Conservation (phyloP, 2,888 invertebrate species). For the Horisme vitalbata region DNA sequence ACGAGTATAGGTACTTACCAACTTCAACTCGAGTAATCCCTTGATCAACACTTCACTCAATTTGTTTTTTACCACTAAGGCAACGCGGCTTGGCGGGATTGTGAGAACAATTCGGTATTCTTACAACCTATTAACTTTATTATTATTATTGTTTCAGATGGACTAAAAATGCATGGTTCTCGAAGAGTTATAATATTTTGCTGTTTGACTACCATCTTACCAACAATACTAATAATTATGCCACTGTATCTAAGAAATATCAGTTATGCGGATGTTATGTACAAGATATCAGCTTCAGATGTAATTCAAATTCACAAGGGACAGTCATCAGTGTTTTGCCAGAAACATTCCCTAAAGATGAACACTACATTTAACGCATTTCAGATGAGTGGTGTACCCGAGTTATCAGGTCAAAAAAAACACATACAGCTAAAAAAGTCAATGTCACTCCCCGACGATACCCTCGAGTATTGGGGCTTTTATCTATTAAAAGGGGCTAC, state of each 20-base stretch:
- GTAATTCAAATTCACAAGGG: slow-evolving; percentile 92
- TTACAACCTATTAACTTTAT: too few species aligned
- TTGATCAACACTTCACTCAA: too few species aligned
- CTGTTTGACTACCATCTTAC: slow-evolving; percentile 88
- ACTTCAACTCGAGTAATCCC: too few species aligned
- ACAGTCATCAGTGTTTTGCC: slow-evolving; percentile 91
- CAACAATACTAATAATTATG: slow-evolving; percentile 88
- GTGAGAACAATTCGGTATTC: too few species aligned
- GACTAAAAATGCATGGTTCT: slow-evolving; percentile 90
- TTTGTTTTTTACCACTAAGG: too few species aligned
- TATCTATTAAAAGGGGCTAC: slow-evolving; percentile 90
- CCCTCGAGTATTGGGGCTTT: slow-evolving; percentile 94
- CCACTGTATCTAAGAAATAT: slow-evolving; percentile 90
- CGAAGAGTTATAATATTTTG: slow-evolving; percentile 91
- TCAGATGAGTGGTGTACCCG: slow-evolving; percentile 87
- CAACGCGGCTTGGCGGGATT: too few species aligned
- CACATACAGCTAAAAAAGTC: slow-evolving; percentile 91
- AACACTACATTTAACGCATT: slow-evolving; percentile 88
- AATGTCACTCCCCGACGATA: slow-evolving; percentile 92
- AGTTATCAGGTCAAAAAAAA: slow-evolving; percentile 86
- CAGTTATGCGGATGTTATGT: slow-evolving; percentile 89
- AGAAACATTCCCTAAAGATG: slow-evolving; percentile 90
- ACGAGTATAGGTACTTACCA: too few species aligned
- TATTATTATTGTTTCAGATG: slow-evolving; percentile 75
- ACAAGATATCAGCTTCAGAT: slow-evolving; percentile 92